Base-by-base conservation (phyloP, 2,888 invertebrate genomes). In the Conistra vaccinii region DNA sequence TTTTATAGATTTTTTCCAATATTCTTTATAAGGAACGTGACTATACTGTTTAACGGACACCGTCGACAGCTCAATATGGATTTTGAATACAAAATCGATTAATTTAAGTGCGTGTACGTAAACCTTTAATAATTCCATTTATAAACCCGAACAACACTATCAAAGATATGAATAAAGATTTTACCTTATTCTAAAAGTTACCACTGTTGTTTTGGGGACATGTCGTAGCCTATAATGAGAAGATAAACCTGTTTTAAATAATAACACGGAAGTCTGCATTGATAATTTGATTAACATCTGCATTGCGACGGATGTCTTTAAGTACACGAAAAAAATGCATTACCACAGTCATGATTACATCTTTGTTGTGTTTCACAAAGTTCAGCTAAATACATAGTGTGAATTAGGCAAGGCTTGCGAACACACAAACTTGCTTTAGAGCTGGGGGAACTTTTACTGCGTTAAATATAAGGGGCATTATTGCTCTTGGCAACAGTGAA, bases 371-470 rank as follows among this genome's bases (percentile, higher is more conserved):
- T 95, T 96, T 96, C 96, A 95, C 96, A 89, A 95, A 95, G 92
- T 93, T 94, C 93, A 94, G 96, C 95, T 96, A 95, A 95, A 95
- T 90, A 94, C 92, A 91, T 92, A 90, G 95, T 96, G 95, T 95
- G 93, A 96, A 96, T 96, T 96, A 94, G 93, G 89, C 89, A 91
- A 87, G 89, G 90, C 92, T 91, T 90, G 91, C 91, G 87, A 87
- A 87, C 87, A 78, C 84, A 85, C 85, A 83, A 84, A 82, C 80
- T 76, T 74, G 79, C 78, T 79, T 85, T 82, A 80, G 77, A 76
- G 61, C 69, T 74, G 68, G 72, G 68, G 70, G 55, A 85, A 88
- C 85, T 83, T 89, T 87, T 93, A 92, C 85, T 80, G 78, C 83
- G 82, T 78, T 85, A 63, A 68, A 77, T 80, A 90, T 94, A 95